These are phyloP conservation scores for Poecilia velifera DNA, from an alignment of 2,797 vertebrate species.

Conservation along the genomic window DNA sequence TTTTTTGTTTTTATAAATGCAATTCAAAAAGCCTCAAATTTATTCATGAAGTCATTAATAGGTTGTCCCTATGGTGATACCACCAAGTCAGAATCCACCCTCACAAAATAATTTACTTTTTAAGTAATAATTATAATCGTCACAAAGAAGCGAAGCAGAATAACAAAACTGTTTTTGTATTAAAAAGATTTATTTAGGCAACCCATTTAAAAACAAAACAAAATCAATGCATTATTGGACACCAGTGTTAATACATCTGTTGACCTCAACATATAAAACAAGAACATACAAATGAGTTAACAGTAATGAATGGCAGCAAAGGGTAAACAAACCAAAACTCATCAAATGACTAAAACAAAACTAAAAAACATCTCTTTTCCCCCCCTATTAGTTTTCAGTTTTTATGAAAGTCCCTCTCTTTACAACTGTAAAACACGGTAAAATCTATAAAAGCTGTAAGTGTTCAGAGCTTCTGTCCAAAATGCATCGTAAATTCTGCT, in stretches of 20 bases:
- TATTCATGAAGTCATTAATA: not conserved
- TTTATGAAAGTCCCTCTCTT: not conserved
- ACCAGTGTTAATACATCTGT: not conserved
- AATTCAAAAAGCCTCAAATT: not conserved
- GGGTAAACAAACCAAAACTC: not conserved
- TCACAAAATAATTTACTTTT: not conserved
- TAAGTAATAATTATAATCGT: not conserved
- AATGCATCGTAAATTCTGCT: conserved; percentile 10
- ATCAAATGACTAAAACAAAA: conserved; percentile 2
- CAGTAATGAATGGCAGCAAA: conserved; percentile 3
- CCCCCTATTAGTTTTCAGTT: conserved; percentile 27
- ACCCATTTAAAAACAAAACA: conserved; percentile 18
- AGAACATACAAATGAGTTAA: conserved; percentile 41
- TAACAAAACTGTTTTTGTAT: conserved; percentile 39
- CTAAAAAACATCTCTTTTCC: not conserved
- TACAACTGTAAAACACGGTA: conserved; percentile 12
- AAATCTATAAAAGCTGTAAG: conserved; percentile 6
- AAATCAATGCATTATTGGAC: conserved; percentile 19
- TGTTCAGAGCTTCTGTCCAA: conserved; percentile 7
- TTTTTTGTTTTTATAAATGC: too few relatives aligned
- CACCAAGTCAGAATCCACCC: not conserved
- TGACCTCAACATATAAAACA: conserved; percentile 2
- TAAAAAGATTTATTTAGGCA: conserved; percentile 49
- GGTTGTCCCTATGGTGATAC: not conserved
- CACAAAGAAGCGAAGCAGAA: not conserved